Conservation (phyloP, 2,888 invertebrate genomes). For the Zhuqinia jingwanae region DNA sequence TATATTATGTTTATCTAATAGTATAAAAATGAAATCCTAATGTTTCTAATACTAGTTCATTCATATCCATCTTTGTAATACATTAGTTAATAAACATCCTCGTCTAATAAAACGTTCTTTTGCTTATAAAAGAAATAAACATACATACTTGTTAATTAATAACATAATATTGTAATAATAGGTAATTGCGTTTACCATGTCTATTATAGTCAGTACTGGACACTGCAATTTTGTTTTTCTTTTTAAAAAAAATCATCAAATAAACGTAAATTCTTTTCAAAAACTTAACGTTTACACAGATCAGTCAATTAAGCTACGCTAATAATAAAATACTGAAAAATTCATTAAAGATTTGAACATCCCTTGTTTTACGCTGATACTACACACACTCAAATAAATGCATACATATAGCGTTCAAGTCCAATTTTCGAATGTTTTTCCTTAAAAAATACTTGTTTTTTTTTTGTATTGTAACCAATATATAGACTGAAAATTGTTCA, state of each 20-base stretch:
- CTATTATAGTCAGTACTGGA: conserved; percentile 52
- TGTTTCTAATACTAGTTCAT: conserved; percentile 1
- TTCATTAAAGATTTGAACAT: too few species aligned
- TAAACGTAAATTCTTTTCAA: background rate
- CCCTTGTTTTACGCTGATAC: background rate
- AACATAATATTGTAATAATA: background rate
- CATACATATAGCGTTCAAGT: too few species aligned
- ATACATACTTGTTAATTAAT: background rate
- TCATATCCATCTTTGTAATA: background rate
- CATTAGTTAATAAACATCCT: too few species aligned
- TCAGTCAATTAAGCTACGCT: background rate
- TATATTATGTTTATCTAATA: background rate
- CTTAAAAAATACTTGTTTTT: too few species aligned
- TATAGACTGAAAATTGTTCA: background rate
- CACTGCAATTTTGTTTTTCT: conserved; percentile 21
- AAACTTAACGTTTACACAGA: background rate
- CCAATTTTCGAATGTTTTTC: too few species aligned
- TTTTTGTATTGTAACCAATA: too few species aligned
- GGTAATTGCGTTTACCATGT: conserved; percentile 30
- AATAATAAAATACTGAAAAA: too few species aligned
- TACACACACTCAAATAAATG: too few species aligned
- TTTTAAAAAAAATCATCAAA: conserved; percentile 22
- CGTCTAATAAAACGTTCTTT: too few species aligned
- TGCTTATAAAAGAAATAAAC: too few species aligned
- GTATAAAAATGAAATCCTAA: conserved; percentile 46